These are phyloP conservation scores for Polymixis flavicincta DNA, from an alignment of 2,888 invertebrate species.

Conservation along the genomic window DNA sequence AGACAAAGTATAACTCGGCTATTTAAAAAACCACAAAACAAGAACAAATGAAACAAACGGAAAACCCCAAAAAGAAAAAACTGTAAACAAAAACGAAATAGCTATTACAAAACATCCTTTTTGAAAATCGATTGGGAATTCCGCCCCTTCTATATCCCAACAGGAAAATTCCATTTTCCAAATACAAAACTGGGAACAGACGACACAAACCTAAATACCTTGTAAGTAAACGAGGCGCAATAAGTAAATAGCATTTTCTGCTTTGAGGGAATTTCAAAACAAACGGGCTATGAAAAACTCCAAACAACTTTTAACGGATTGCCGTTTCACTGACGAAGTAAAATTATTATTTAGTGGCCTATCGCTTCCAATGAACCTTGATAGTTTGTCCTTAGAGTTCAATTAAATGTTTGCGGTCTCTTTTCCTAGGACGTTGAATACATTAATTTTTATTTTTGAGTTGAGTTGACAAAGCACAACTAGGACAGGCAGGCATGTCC, in stretches of 20 bases:
- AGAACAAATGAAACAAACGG: conserved; percentile 44
- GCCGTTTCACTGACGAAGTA: conserved; percentile 67
- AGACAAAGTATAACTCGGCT: conserved; percentile 19
- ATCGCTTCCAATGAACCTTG: conserved; percentile 46
- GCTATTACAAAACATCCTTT: conserved; percentile 81
- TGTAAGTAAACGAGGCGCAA: conserved; percentile 89
- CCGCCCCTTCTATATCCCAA: conserved; percentile 81
- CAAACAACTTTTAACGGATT: conserved; percentile 82
- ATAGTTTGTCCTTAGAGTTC: conserved; percentile 35
- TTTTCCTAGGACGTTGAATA: conserved; percentile 18
- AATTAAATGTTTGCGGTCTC: conserved; percentile 18
- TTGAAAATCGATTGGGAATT: conserved; percentile 87
- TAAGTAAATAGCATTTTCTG: conserved; percentile 87
- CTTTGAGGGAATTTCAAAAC: conserved; percentile 84
- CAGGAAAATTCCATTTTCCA: conserved; percentile 89
- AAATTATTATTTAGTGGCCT: conserved; percentile 57
- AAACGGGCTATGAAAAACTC: conserved; percentile 83
- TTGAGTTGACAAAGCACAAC: too few relatives aligned
- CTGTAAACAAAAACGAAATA: conserved; percentile 78
- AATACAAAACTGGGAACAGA: conserved; percentile 86
- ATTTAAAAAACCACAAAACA: conserved; percentile 53
- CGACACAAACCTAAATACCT: conserved; percentile 88
- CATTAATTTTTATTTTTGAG: not conserved
- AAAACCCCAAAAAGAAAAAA: conserved; percentile 67
- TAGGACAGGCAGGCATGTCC: too few relatives aligned